Evolutionary conservation across 2,797 vertebrate genomes (phyloP).

Genomic region (Sparus aurata): DNA sequence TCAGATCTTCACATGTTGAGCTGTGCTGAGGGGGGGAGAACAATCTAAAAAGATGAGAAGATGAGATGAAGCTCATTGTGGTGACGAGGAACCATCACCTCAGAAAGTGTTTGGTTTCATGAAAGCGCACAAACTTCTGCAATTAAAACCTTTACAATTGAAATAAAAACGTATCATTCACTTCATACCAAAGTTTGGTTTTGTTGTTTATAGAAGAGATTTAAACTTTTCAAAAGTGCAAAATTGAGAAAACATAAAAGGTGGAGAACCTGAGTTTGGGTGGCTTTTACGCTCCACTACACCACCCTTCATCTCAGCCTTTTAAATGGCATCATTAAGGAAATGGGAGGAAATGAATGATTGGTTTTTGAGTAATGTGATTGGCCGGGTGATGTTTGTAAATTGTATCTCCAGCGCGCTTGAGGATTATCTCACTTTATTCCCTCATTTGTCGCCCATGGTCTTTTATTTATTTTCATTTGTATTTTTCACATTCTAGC

Average conservation of each 20-base stretch:
- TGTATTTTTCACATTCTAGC: not conserved
- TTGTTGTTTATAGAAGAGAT: not conserved
- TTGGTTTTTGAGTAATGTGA: conserved; percentile 43
- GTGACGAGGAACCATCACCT: not conserved
- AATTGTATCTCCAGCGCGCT: conserved; percentile 21
- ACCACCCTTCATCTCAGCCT: conserved; percentile 32
- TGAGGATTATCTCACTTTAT: conserved; percentile 28
- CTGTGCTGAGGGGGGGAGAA: not conserved
- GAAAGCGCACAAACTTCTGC: not conserved
- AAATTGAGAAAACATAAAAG: conserved; percentile 18
- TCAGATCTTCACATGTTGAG: conserved; percentile 26
- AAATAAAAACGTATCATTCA: not conserved
- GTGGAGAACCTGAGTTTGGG: conserved; percentile 16
- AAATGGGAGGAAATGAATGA: conserved; percentile 57
- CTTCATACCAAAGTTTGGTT: not conserved
- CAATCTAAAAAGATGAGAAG: no score
- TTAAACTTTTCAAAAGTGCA: conserved; percentile 6
- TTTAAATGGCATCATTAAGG: conserved; percentile 58
- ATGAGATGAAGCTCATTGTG: not conserved
- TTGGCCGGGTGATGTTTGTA: conserved; percentile 27
- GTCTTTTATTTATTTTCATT: not conserved
- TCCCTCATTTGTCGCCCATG: not conserved
- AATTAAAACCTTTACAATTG: not conserved
- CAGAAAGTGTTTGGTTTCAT: not conserved
- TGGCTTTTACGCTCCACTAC: conserved; percentile 45